These are phyloP conservation scores for Pachyseris speciosa DNA, from an alignment of 64 coral and sea anemone species.

Conservation along the genomic window DNA sequence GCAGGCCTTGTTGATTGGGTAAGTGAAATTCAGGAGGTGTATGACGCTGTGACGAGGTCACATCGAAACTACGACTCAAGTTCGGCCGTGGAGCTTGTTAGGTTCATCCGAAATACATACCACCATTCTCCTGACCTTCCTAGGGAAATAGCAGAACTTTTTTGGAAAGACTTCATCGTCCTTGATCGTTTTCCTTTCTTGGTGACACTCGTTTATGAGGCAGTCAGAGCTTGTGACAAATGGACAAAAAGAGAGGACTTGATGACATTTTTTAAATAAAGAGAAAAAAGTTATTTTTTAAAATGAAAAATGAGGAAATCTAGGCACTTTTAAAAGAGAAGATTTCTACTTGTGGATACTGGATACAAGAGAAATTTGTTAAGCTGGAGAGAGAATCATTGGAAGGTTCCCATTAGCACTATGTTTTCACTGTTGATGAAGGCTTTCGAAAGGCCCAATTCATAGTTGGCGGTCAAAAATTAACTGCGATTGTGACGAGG, in stretches of 20 bases:
- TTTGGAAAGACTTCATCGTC: neutral
- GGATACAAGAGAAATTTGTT: too few species aligned
- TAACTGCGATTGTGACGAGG: too few species aligned
- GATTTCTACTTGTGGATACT: too few species aligned
- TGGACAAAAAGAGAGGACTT: neutral
- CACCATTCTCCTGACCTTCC: neutral
- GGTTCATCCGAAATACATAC: constrained; percentile 10
- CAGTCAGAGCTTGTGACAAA: neutral
- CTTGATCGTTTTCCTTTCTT: constrained; percentile 19
- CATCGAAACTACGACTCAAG: neutral
- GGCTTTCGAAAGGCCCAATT: too few species aligned
- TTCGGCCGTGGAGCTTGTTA: constrained; percentile 36
- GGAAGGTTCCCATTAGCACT: too few species aligned
- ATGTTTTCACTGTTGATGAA: too few species aligned
- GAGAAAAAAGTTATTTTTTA: too few species aligned
- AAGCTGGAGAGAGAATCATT: too few species aligned
- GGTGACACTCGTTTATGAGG: neutral
- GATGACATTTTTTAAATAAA: neutral
- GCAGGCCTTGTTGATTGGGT: neutral
- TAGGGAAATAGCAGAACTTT: neutral
- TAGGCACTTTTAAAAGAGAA: too few species aligned
- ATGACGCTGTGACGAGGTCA: neutral
- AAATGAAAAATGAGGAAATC: too few species aligned
- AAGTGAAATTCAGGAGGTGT: neutral
- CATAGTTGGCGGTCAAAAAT: too few species aligned